Conservation (phyloP, 2,797 vertebrate species). For the Ctenopoma kingsleyae region DNA sequence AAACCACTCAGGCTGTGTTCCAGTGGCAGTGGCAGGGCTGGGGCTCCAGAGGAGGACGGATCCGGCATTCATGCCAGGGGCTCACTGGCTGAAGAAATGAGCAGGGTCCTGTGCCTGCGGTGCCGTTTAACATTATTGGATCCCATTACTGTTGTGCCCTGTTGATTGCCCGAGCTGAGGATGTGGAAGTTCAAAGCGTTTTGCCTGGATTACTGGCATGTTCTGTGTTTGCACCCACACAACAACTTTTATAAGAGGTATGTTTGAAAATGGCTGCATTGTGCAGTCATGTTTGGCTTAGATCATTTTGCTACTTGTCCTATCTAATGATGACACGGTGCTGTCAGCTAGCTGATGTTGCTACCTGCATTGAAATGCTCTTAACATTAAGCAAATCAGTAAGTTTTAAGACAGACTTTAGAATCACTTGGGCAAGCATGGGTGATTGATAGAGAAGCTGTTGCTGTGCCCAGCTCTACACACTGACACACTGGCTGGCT, state of each 20-base stretch:
- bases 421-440: constrained; percentile 7
- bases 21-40: constrained; percentile 47
- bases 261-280: constrained; percentile 50
- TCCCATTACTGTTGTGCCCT: constrained; percentile 22
- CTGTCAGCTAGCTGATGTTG: constrained; percentile 16
- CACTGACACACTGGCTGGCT: constrained; percentile 38
- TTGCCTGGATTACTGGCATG: constrained; percentile 98
- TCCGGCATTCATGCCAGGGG: constrained; percentile 29
- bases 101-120: constrained; percentile 20
- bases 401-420: constrained; percentile 27
- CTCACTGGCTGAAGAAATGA: constrained; percentile 42
- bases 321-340: neutral
- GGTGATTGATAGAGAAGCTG: constrained; percentile 35
- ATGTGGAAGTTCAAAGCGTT: constrained; percentile 98
- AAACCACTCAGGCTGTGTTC: constrained; percentile 61
- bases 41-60: constrained; percentile 39
- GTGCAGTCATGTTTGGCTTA: neutral
- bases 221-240: constrained; percentile 94
- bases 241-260: constrained; percentile 96
- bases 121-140: constrained; percentile 47
- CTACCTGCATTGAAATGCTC: constrained; percentile 14
- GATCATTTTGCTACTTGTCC: neutral
- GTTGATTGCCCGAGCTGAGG: constrained; percentile 72
- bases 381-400: constrained; percentile 22
- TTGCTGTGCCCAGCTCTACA: constrained; percentile 21